A percentile compares a stretch with the other conserved stretches of the same genome.
Conservation (phyloP, 2,113 vertebrate genomes). For the Drymodes brunneopygia region DNA sequence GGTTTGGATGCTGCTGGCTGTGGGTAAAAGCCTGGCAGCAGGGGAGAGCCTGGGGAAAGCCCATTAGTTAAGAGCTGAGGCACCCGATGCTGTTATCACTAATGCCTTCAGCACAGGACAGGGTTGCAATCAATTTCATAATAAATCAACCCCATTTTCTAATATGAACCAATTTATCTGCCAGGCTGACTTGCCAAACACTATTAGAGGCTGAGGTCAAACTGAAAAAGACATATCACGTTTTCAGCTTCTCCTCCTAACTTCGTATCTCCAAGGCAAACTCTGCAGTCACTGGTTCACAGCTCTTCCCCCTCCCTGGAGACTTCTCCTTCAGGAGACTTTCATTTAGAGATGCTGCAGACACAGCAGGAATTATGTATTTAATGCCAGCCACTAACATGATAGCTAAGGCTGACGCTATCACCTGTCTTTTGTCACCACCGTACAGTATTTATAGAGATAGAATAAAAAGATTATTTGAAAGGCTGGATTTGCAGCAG, state of each 20-base stretch:
- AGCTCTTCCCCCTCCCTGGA: slow-evolving; percentile 13
- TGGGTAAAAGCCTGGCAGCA: not conserved
- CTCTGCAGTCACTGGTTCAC: not conserved
- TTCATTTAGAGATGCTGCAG: slow-evolving; percentile 27
- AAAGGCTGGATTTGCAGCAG: not conserved
- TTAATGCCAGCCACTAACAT: not conserved
- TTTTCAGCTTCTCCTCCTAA: slow-evolving; percentile 46
- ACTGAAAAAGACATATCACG: slow-evolving; percentile 31
- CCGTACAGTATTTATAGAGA: not conserved
- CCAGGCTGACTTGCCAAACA: slow-evolving; percentile 52
- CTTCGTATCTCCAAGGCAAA: not conserved
- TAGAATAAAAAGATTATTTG: not conserved
- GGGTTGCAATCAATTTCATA: slow-evolving; percentile 52
- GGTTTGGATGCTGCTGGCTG: not conserved
- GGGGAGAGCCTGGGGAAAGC: slow-evolving; percentile 1
- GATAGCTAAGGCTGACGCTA: not conserved
- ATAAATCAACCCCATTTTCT: slow-evolving; percentile 56
- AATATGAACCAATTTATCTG: slow-evolving; percentile 48
- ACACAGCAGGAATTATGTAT: not conserved
- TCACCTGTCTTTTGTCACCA: slow-evolving; percentile 1
- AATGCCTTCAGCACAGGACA: slow-evolving; percentile 20
- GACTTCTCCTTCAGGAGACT: not conserved
- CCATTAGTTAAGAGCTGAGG: slow-evolving; percentile 43
- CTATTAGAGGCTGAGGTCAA: slow-evolving; percentile 55
- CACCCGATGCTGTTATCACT: slow-evolving; percentile 1